A percentile compares a stretch with the other conserved stretches of the same genome.
These are phyloP conservation scores for Drosophila aldrichi DNA, from an alignment of 2,888 invertebrate genomes.

Conservation along the genomic window DNA sequence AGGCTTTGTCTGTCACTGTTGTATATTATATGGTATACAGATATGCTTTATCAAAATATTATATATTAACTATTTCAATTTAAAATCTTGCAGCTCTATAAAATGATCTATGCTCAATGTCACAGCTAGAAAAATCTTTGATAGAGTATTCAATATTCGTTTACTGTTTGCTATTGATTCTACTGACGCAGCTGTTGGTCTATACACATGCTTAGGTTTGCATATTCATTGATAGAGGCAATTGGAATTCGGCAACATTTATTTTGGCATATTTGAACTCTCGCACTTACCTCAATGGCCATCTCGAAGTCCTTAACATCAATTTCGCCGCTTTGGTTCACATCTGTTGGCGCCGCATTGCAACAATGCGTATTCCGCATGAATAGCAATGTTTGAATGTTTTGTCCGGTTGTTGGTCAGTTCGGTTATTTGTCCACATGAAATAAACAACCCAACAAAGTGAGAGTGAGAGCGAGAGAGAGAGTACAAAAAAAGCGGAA, in stretches of 20 bases:
- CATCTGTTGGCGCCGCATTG: slow-evolving; percentile 88
- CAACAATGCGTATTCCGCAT: slow-evolving; percentile 44
- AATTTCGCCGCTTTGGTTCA: slow-evolving; percentile 96
- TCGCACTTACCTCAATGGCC: slow-evolving; percentile 92
- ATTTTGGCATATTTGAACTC: slow-evolving; percentile 20
- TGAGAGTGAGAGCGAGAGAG: slow-evolving; percentile 8
- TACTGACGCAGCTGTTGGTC: slow-evolving; percentile 37
- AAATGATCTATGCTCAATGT: no score
- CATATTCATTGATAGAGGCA: slow-evolving; percentile 47
- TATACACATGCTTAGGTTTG: slow-evolving; percentile 34
- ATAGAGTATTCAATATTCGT: background rate
- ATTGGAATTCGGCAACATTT: slow-evolving; percentile 30
- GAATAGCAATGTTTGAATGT: slow-evolving; percentile 55
- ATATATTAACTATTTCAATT: no score
- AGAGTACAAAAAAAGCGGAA: background rate
- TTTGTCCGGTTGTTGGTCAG: slow-evolving; percentile 54
- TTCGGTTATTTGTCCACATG: slow-evolving; percentile 53
- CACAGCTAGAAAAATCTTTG: background rate
- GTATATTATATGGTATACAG: no score
- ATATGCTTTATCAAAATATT: no score
- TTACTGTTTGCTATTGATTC: background rate
- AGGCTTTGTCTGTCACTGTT: no score
- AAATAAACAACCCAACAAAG: slow-evolving; percentile 12
- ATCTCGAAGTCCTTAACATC: slow-evolving; percentile 96
- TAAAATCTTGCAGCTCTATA: no score